Evolutionary conservation across 2,888 invertebrate species (phyloP), one percentile per base, ranked within the genome.

Genomic region (Rotaria magnacalcarata): DNA sequence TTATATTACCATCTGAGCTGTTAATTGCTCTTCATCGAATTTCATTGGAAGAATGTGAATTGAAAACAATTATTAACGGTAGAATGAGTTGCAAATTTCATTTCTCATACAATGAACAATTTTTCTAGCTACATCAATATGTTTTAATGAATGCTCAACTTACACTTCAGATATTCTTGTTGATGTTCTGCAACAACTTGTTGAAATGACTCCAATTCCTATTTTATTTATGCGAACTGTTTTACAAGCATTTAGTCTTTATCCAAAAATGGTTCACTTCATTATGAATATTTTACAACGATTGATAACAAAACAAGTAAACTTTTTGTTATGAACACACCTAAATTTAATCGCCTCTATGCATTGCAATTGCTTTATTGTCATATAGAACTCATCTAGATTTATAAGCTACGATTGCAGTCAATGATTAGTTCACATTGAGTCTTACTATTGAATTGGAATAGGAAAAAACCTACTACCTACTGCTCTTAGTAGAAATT

Each of bases 191-290:
- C 96, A 97, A 90, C 94, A 96, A 89, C 91, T 99, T 88, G 94
- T 96, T 91, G 96, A 97, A 87, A 94, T 95, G 90, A 93, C 93
- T 0, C 95, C 96, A 4, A 92, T 98, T 85, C 98, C 98, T 0
- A 96, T 96, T 0, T 92, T 99, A 84, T 93, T 99, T 88, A 98
- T 98, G 97, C 93, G 99, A 87, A 96, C 97, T 0, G 96, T 97
- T 21, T 94, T 98, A 88, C 97, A 98, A 91, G 95, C 96, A 3
- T 92, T 97, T 84, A 94, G 95, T 0, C 93, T 96, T 87, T 96
- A 96, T 91, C 96, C 97, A 0, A 92, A 94, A 67, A 92, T 97
- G 47, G 93, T 94, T 11, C 94, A 95, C 54, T 96, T 97, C 89
- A 95, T 97, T 7, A 94, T 96, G 92, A 96, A 96, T 90, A 94